Percentiles rank a stretch among this genome's conserved stretches.
phyloP scores from a whole-genome alignment of 2,888 invertebrate genomes.

The Watsonalla cultraria region DNA sequence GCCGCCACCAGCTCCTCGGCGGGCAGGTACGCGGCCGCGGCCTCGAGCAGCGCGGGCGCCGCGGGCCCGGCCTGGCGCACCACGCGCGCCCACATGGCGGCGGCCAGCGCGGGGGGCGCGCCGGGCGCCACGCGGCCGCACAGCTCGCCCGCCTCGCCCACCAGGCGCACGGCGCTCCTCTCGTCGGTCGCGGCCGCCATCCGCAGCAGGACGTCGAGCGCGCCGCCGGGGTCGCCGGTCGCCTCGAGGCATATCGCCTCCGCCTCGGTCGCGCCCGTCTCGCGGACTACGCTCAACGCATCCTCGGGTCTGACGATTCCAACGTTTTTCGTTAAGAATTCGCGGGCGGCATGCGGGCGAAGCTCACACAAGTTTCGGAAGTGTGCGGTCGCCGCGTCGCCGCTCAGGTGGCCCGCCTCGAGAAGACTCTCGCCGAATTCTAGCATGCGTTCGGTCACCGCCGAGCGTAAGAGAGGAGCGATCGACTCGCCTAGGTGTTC shows the following conservation, averaged over 20 bases:
- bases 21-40: constrained; percentile 54
- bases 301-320: constrained; percentile 62
- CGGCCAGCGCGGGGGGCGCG: constrained; percentile 38
- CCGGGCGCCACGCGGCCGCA: constrained; percentile 47
- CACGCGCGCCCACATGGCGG: constrained; percentile 49
- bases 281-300: constrained; percentile 49
- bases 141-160: constrained; percentile 44
- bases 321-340: constrained; percentile 45
- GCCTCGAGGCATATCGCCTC: constrained; percentile 64
- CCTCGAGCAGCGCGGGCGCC: constrained; percentile 47
- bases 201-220: constrained; percentile 49
- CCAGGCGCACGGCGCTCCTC: constrained; percentile 19
- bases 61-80: constrained; percentile 30
- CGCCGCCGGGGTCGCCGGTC: constrained; percentile 55
- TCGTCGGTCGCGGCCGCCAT: constrained; percentile 27
- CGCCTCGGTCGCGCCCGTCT: constrained; percentile 44
- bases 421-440: constrained; percentile 46
- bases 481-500: constrained; percentile 35
- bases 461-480: constrained; percentile 24
- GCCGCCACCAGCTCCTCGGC: constrained; percentile 42
- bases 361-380: constrained; percentile 46
- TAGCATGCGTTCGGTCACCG: constrained; percentile 30
- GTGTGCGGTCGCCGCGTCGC: constrained; percentile 47
- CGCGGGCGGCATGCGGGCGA: constrained; percentile 39
- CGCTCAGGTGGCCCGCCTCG: constrained; percentile 40